A percentile compares a stretch with the other conserved stretches of the same genome.
phyloP scores from a whole-genome alignment of 2,113 vertebrate species.

The Ochotona curzoniae region DNA sequence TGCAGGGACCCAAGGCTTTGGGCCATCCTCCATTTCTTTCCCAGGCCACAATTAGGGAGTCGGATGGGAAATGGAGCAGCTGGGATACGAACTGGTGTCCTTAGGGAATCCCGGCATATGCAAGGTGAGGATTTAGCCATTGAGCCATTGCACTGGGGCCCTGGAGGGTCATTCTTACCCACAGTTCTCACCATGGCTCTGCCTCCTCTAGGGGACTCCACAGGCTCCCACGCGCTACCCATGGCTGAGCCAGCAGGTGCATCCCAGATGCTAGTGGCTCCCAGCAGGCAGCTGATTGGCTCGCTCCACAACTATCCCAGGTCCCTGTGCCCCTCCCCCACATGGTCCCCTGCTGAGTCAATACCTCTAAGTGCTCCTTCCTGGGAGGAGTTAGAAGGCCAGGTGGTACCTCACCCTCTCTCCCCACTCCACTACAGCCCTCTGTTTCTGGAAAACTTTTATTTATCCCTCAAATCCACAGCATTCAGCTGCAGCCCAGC shows the following conservation, averaged over 20 bases:
- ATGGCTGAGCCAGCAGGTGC: background rate
- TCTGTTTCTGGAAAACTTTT: background rate
- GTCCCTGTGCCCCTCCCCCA: too few species aligned
- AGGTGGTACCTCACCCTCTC: background rate
- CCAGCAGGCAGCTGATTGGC: too few species aligned
- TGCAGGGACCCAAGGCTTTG: too few species aligned
- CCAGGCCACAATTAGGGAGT: too few species aligned
- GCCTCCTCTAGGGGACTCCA: background rate
- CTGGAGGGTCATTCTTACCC: background rate
- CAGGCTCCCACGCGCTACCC: too few species aligned
- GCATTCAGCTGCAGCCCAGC: background rate
- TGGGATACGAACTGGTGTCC: too few species aligned
- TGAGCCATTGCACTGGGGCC: too few species aligned
- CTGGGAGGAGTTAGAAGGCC: background rate
- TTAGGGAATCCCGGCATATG: too few species aligned
- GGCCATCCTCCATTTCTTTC: too few species aligned
- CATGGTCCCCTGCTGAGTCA: background rate
- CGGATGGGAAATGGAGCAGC: too few species aligned
- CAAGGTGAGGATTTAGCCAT: too few species aligned
- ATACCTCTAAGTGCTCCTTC: background rate
- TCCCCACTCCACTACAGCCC: accelerated
- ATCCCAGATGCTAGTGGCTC: accelerated
- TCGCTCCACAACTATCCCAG: too few species aligned
- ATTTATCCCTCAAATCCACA: background rate
- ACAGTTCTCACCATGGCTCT: accelerated